Conservation (phyloP, 1,140 invertebrate genomes). For the fruit fly (Drosophila melanogaster) region DNA sequence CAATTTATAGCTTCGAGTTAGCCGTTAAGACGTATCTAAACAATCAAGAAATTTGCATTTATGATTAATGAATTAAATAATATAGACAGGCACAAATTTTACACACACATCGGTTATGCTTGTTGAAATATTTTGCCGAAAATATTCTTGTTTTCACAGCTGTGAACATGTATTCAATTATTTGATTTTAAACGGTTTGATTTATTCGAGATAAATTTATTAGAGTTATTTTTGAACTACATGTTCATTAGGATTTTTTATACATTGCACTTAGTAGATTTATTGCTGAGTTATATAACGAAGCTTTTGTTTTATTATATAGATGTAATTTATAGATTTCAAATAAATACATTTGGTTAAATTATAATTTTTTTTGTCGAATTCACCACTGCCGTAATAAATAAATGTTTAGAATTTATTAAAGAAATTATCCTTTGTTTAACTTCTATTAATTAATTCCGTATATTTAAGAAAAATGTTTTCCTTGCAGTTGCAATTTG, state of each 20-base stretch:
- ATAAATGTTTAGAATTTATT: neutral
- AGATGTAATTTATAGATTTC: too few relatives aligned
- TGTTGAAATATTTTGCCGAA: slow-evolving; percentile 15
- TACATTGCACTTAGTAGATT: neutral
- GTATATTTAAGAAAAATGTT: slow-evolving; percentile 24
- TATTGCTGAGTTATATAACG: too few relatives aligned
- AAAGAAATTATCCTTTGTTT: neutral
- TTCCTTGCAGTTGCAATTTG: slow-evolving; percentile 40
- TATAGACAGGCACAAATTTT: slow-evolving; percentile 25
- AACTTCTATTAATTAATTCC: slow-evolving; percentile 8
- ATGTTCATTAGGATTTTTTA: neutral
- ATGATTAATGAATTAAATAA: slow-evolving; percentile 53
- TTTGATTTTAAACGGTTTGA: slow-evolving; percentile 17
- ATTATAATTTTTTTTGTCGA: too few relatives aligned
- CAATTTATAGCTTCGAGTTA: slow-evolving; percentile 35
- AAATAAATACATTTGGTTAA: too few relatives aligned
- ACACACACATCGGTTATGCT: slow-evolving; percentile 20
- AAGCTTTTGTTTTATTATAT: too few relatives aligned
- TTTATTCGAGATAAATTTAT: neutral
- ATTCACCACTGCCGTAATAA: too few relatives aligned
- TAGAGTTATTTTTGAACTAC: neutral
- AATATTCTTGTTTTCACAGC: slow-evolving; percentile 53
- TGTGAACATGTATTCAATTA: slow-evolving; percentile 37
- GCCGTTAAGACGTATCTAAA: slow-evolving; percentile 20
- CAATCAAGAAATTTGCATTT: slow-evolving; percentile 56